Base-by-base conservation (phyloP, 2,888 invertebrate genomes). In the Parnassius apollo region DNA sequence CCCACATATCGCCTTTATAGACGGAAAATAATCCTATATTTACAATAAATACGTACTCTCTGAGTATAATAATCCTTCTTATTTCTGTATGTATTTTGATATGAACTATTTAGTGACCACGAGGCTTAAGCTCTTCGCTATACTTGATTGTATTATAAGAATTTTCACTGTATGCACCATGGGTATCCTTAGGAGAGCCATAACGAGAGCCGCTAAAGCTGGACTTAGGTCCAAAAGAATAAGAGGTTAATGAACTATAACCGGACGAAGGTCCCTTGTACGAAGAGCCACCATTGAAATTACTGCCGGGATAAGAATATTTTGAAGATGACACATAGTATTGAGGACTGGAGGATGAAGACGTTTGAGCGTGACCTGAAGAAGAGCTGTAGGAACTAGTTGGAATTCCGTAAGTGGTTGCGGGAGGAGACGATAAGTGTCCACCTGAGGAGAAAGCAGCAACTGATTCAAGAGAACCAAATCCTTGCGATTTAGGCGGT, bases 81-180 rank as follows among this genome's bases (percentile, higher is more conserved):
- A 46, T n/a, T 54, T 48, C 10, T 22, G 11, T 2, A n/a, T 2
- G 45, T 2, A 12, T 44, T 35, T 13, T 2, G 18, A 45, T 25
- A 62, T 49, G 50, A 48, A 66, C 7, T 50, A 59, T 64, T 81
- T 81, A 86, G 68, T 88, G 81, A 66, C 66, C 72, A 61, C 79
- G 80, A n/a, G 91, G 86, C 61, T 90, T 91, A 11, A 92, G 71
- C 69, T 88, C 90, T 69, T 87, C 85, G 72, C 92, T 92, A 73
- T 92, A 92, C 73, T 91, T 92, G 61, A 92, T 92, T 8, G 92
- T 92, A 71, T 92, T 90, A 73, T 92, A 92, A 0, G 83, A 74
- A 58, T 80, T 81, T 74, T 90, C 90, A 68, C 91, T 91, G 68
- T 84, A 85, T 13, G 91, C 82, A 8, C 88, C 88, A 46, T 88